Evolutionary conservation across 2,113 vertebrate species (phyloP).

Genomic region (Platichthys flesus): DNA sequence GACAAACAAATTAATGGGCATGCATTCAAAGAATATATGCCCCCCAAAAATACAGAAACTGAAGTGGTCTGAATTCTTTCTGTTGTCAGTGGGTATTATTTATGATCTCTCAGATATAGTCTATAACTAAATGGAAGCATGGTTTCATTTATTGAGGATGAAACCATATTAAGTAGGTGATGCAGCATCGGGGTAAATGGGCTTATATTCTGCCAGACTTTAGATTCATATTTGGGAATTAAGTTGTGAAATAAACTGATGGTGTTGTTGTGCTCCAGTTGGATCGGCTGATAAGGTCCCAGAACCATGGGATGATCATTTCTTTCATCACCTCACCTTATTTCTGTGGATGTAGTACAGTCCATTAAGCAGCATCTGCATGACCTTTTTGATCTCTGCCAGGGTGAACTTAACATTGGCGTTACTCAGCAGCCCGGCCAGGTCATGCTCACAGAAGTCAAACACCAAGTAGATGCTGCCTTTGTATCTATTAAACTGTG

Average conservation of each 20-base stretch:
- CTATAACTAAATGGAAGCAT: not conserved
- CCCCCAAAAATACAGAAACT: too few relatives aligned
- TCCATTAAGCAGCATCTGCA: conserved; percentile 98
- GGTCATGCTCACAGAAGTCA: conserved; percentile 98
- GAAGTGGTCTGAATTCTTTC: too few relatives aligned
- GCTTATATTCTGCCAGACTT: too few relatives aligned
- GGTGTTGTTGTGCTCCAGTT: not conserved
- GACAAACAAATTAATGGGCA: not conserved
- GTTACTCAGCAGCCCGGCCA: conserved; percentile 95
- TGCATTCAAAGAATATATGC: too few relatives aligned
- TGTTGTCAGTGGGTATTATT: too few relatives aligned
- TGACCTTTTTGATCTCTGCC: conserved; percentile 98
- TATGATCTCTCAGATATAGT: too few relatives aligned
- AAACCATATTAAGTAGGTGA: not conserved
- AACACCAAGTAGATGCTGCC: conserved; percentile 99
- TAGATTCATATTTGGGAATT: not conserved
- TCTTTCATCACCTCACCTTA: conserved; percentile 84
- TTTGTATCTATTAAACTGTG: conserved; percentile 96
- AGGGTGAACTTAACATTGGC: conserved; percentile 96
- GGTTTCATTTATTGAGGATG: not conserved
- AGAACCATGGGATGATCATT: not conserved
- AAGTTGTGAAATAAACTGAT: not conserved
- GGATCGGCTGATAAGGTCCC: not conserved
- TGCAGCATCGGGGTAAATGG: too few relatives aligned
- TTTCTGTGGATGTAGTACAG: conserved; percentile 99